Base-by-base conservation (phyloP, 2,888 invertebrate species). In the Agrochola lota region DNA sequence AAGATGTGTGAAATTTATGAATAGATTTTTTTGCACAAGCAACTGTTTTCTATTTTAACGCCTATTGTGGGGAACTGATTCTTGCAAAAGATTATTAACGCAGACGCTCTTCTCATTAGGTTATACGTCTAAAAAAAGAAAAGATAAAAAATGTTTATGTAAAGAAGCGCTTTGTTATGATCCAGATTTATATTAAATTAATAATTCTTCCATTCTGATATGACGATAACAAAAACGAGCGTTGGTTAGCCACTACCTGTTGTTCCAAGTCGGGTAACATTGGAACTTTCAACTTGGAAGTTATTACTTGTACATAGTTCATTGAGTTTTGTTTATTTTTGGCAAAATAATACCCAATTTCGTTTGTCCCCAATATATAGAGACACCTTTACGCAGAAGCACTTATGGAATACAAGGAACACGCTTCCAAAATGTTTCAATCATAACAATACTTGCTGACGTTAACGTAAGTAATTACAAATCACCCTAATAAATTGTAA, bases 61-160 rank as follows among this genome's bases (percentile, higher is more conserved):
- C 92, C 92, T 92, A 87, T 95, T 94, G 92, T 94, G 83, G 83
- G 74, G 90, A 93, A 93, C 90, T 85, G 91, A 92, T 93, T 92
- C 86, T 81, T 77, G 91, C 90, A 92, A 93, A 89, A 92, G 92
- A 93, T 92, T 91, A 89, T 91, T 91, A 91, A 90, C 85, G 83
- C 82, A 80, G 84, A 74, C 81, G 75, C 74, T 88, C 81, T 85
- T 88, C 84, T 88, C 88, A 89, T 92, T 89, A 90, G 66, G 82
- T 81, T 75, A 80, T 77, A 63, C 7, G 17, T 7, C 7, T 55
- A 40, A 40, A 69, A 43, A 74, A 84, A 68, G 52, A 64, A 74
- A 78, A 62, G 35, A 72, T 6, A 30, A 69, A 78, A 68, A 82
- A 71, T n/a, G 5, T 17, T 11, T 35, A n/a, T 40, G 3, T 49